Percentiles rank a stretch among this genome's conserved stretches.
Evolutionary conservation across 2,888 invertebrate genomes (phyloP).

Genomic region (Drosophila subsilvestris): DNA sequence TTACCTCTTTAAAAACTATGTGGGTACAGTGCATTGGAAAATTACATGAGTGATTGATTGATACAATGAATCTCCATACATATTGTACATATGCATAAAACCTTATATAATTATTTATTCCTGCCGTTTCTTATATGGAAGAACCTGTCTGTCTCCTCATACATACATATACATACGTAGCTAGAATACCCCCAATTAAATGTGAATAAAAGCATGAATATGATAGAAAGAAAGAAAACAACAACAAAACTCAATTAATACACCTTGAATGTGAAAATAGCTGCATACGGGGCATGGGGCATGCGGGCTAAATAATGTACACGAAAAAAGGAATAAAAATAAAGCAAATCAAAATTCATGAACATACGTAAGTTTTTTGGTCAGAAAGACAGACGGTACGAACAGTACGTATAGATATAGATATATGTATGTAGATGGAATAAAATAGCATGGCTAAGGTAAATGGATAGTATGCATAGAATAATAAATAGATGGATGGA

Average conservation of each 20-base stretch:
- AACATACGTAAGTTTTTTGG: constrained; percentile 43
- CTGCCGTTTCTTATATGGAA: constrained; percentile 10
- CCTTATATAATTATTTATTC: constrained; percentile 19
- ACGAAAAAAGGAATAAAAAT: constrained; percentile 28
- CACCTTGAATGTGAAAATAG: constrained; percentile 63
- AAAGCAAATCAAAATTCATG: constrained; percentile 44
- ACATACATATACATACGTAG: neutral
- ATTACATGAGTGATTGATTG: neutral
- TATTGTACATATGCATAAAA: neutral
- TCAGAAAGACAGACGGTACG: constrained; percentile 23
- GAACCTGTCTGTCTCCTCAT: too few relatives aligned
- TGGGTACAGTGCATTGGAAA: neutral
- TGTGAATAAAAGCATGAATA: constrained; percentile 39
- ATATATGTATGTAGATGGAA: constrained; percentile 31
- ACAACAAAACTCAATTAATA: constrained; percentile 51
- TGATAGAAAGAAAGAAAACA: constrained; percentile 13
- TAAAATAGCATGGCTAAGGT: constrained; percentile 44
- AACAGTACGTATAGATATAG: constrained; percentile 17
- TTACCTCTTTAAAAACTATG: too few relatives aligned
- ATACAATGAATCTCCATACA: neutral
- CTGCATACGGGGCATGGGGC: constrained; percentile 20
- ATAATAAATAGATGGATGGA: constrained; percentile 65
- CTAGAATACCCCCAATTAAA: constrained; percentile 39
- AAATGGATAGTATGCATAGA: constrained; percentile 71
- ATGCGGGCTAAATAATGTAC: constrained; percentile 33